Evolutionary conservation across 2,888 invertebrate species (phyloP), one percentile per base, ranked within the genome.

Genomic region (Brachynemurus nebulosus): DNA sequence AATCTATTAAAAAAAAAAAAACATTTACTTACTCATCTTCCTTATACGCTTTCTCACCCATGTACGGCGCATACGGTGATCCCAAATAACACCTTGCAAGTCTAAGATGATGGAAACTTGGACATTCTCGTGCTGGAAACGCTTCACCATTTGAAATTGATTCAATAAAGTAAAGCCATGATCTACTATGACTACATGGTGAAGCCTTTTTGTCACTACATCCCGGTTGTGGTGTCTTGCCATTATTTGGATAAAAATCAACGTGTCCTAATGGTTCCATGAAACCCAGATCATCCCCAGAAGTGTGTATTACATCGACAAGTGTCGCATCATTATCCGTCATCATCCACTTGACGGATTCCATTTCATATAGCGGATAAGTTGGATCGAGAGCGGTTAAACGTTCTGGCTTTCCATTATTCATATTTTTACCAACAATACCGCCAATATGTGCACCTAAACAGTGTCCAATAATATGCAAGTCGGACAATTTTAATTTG

Each of bases 161-260:
- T 49, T 64, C 63, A 0, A 52, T 51, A 55, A 62, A 61, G 41
- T 55, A 61, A 27, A 59, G 50, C 42, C 61, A 56, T 4, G 64
- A 55, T 43, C 63, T 56, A 21, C 52, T 56, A 47, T 65, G 65
- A 46, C 62, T 63, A 50, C 64, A 65, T 23, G 52, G 53, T 48
- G n/a, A 23, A 12, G 37, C 34, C 7, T 38, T 16, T 30, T 60
- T 46, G 8, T 56, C 43, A 3, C 59, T 53, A 44, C 63, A 63
- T 25, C 63, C 63, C 2, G 66, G 65, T 47, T 68, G 67, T 7
- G 55, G 52, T 21, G 59, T 58, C 7, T 53, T 54, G 11, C 66
- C 66, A 2, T 63, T 62, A 45, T 67, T 67, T 0, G 66, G 65
- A 51, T 62, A 66, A 53, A 65, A 67, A 51, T 67, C 67, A 1